phyloP scores from a whole-genome alignment of 2,888 invertebrate species.

The Eueremaeus valkanovi region DNA sequence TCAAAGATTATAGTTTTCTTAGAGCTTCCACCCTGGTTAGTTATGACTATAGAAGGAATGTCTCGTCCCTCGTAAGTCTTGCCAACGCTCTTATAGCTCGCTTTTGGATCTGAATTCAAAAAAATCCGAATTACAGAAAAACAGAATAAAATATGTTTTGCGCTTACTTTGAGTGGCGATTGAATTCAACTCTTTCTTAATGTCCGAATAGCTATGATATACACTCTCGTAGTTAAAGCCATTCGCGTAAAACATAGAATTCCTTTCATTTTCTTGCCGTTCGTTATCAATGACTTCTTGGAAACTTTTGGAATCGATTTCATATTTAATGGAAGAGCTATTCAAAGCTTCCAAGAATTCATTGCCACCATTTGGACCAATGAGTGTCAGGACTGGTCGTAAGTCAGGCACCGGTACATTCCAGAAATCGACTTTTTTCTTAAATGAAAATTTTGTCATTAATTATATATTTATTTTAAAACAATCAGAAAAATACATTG shows the following conservation, averaged over 20 bases:
- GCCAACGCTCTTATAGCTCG: conserved; percentile 42
- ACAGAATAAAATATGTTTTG: not conserved
- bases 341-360: conserved; percentile 29
- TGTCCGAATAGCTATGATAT: conserved; percentile 31
- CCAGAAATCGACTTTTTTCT: conserved; percentile 31
- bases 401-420: conserved; percentile 12
- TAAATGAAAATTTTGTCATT: no score
- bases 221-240: conserved; percentile 16
- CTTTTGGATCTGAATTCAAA: not conserved
- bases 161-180: conserved; percentile 30
- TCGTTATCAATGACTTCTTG: conserved; percentile 26
- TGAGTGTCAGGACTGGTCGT: conserved; percentile 28
- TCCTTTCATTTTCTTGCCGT: not conserved
- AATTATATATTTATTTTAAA: no score
- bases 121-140: not conserved
- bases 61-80: conserved; percentile 46
- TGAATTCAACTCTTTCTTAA: not conserved
- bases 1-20: conserved; percentile 49
- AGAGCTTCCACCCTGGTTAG: conserved; percentile 36
- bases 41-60: conserved; percentile 44
- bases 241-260: not conserved
- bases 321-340: conserved; percentile 15
- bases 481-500: not conserved
- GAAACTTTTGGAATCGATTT: conserved; percentile 1
- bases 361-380: conserved; percentile 18